phyloP scores from a whole-genome alignment of 2,113 vertebrate genomes.

The Bos indicus region DNA sequence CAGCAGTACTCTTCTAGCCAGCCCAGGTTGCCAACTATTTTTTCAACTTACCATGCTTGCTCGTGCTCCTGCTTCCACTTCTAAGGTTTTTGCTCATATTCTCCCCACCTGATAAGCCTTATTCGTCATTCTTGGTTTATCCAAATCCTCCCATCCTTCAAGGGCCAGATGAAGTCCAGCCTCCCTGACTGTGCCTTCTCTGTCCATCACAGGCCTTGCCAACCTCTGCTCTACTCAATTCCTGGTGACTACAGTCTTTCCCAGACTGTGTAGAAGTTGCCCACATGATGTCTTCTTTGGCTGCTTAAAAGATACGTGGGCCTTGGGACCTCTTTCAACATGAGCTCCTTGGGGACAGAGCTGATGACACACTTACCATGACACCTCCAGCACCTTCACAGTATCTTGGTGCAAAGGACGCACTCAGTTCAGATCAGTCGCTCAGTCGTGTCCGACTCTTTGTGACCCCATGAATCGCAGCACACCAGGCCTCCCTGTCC shows the following conservation, averaged over 20 bases:
- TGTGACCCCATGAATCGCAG: no score
- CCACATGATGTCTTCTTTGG: background rate
- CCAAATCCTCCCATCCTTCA: background rate
- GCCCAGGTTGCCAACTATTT: background rate
- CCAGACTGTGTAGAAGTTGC: background rate
- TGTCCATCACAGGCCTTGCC: background rate
- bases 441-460: no score
- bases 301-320: background rate
- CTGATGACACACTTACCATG: background rate
- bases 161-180: background rate
- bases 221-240: background rate
- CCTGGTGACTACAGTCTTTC: background rate
- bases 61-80: background rate
- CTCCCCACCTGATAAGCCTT: background rate
- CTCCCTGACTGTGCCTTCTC: background rate
- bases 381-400: background rate
- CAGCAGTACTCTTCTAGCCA: background rate
- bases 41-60: background rate
- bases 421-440: background rate
- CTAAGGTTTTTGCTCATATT: background rate
- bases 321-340: background rate
- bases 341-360: background rate
- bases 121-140: background rate
- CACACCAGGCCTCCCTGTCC: no score
- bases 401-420: background rate